These are phyloP conservation scores for Colistium nudipinnis DNA, from an alignment of 2,113 vertebrate genomes.

Conservation along the genomic window DNA sequence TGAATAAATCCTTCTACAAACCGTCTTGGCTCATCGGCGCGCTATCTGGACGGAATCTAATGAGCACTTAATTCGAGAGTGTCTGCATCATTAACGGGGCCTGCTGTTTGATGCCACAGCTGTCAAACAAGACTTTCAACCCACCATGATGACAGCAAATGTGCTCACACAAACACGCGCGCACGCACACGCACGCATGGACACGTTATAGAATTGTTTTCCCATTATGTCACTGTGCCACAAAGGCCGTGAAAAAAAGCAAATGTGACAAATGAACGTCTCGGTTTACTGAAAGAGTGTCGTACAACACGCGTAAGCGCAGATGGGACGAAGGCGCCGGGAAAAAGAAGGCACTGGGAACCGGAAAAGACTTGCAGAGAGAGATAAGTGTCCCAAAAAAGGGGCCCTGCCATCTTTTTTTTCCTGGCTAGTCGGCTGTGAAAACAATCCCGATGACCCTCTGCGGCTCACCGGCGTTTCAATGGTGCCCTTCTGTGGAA, in stretches of 20 bases:
- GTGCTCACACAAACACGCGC: background rate
- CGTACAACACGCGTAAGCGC: too few relatives aligned
- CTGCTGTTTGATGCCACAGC: conserved; percentile 62
- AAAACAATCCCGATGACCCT: conserved; percentile 32
- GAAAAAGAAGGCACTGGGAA: background rate
- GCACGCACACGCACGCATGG: background rate
- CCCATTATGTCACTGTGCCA: background rate
- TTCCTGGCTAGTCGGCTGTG: conserved; percentile 39
- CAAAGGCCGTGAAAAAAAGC: background rate
- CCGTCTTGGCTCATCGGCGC: conserved; percentile 50
- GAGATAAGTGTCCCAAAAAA: too few relatives aligned
- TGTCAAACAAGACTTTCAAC: conserved; percentile 66
- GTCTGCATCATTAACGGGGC: conserved; percentile 63
- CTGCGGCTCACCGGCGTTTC: conserved; percentile 16
- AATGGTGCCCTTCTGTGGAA: conserved; percentile 26
- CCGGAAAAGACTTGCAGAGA: background rate
- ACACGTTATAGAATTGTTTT: background rate
- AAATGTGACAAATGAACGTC: background rate
- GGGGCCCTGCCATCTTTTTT: conserved; percentile 33
- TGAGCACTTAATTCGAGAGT: conserved; percentile 63
- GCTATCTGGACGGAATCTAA: conserved; percentile 59
- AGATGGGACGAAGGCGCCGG: background rate
- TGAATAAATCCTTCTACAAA: conserved; percentile 57
- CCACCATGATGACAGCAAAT: conserved; percentile 7
- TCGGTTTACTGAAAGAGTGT: background rate